A percentile compares a stretch with the other conserved stretches of the same genome.
Evolutionary conservation across 2,113 vertebrate species (phyloP).

Genomic region (Indicator indicator): DNA sequence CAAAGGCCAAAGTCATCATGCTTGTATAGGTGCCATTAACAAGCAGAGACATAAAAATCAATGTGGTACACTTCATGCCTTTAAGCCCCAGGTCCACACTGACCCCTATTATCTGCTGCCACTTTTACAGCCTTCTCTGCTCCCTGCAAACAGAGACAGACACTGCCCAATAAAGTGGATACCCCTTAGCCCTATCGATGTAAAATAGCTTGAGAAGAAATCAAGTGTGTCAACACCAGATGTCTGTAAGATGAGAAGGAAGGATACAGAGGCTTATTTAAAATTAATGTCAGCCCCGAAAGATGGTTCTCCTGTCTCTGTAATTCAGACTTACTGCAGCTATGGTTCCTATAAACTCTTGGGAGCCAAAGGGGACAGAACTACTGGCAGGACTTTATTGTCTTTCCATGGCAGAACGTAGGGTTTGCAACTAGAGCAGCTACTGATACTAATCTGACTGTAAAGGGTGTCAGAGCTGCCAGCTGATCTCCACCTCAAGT

Average conservation of each 20-base stretch:
- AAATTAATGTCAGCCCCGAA: slow-evolving; percentile 10
- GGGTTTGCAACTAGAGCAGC: not conserved
- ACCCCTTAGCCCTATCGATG: not conserved
- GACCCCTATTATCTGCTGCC: not conserved
- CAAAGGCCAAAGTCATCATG: not conserved
- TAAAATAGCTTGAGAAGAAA: not conserved
- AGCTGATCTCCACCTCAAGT: not conserved
- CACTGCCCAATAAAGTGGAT: not conserved
- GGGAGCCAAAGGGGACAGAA: not conserved
- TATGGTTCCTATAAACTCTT: not conserved
- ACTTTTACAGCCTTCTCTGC: not conserved
- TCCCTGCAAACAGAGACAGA: not conserved
- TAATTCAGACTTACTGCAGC: not conserved
- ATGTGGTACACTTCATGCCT: not conserved
- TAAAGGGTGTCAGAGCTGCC: not conserved
- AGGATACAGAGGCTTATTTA: not conserved
- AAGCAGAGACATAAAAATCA: slow-evolving; percentile 31
- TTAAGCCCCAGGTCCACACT: not conserved
- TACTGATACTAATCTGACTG: not conserved
- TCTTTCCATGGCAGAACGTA: not conserved
- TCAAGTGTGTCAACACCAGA: not conserved
- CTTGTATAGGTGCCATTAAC: not conserved
- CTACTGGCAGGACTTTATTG: not conserved
- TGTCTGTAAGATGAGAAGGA: not conserved
- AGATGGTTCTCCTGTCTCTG: not conserved